Evolutionary conservation across 2,888 invertebrate genomes (phyloP), one percentile per base, ranked within the genome.

Genomic region (Nemoura dubitans): DNA sequence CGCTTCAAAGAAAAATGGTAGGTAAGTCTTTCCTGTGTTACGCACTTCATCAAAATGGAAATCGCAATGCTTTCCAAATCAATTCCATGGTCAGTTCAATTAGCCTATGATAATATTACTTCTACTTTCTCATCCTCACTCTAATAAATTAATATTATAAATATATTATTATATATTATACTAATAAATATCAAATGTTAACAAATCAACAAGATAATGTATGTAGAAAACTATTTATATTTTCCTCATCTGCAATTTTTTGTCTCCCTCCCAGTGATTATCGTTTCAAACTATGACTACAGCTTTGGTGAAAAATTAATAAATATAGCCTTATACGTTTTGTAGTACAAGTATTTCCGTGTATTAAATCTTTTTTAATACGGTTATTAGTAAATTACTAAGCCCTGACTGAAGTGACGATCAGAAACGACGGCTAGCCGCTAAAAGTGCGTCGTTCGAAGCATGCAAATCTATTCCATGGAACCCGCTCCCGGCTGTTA

Each of bases 171-270:
- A 59, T 59, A 78, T 78, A 78, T 76, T 85, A 81, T 87, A 87
- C 76, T 85, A 83, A 26, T 42, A 42, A 81, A 85, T 87, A 87
- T 87, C 80, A 85, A 87, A 87, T 85, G 87, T 87, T 87, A 85
- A 87, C 82, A 85, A 87, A 87, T 82, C 80, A 87, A 82, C 81
- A 81, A 42, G 59, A 59, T 83, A 86, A 42, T 83, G 81, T 85
- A 87, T 43, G 82, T 85, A 87, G 85, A 87, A 87, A 87, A 87
- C 87, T 85, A 87, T 85, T 85, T 85, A 85, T 80, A 87, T 85
- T 87, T 85, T 29, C 28, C 81, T 78, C 80, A 80, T 86, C 83
- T 86, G 83, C 76, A 86, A 83, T 83, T 86, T 76, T 76, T 82
- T 80, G 59, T 82, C n/a, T 86, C 59, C n/a, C 21, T 21, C 59